Percentiles rank a stretch among this genome's conserved stretches.
Conservation (phyloP, 2,888 invertebrate genomes). For the Trichogramma evanescens region DNA sequence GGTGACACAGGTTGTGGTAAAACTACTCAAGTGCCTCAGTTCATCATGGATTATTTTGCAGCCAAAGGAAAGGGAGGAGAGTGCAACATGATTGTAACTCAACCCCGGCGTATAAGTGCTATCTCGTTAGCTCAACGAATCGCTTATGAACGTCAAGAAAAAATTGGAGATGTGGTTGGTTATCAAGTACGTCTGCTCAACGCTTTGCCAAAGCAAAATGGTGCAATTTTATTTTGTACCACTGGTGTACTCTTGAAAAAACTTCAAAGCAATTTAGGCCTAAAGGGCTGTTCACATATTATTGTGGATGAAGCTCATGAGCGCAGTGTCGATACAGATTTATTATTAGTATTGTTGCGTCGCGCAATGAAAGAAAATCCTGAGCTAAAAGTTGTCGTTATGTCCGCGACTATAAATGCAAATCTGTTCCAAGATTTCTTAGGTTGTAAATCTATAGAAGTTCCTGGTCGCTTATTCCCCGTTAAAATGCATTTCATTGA, state of each 20-base stretch:
- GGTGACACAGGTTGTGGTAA: conserved; percentile 72
- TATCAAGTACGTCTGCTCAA: conserved; percentile 60
- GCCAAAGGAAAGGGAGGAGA: conserved; percentile 42
- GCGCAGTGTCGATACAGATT: conserved; percentile 62
- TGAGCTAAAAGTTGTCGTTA: conserved; percentile 56
- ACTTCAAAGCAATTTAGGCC: conserved; percentile 45
- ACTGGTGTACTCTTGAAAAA: conserved; percentile 57
- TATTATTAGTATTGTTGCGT: conserved; percentile 57
- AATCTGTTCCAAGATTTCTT: conserved; percentile 57
- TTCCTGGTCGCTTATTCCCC: conserved; percentile 57
- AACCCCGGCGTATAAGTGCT: conserved; percentile 65
- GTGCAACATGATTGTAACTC: conserved; percentile 58
- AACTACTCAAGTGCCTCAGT: conserved; percentile 64
- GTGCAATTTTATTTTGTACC: conserved; percentile 63
- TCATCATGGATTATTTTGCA: conserved; percentile 52
- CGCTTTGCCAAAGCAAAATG: conserved; percentile 50
- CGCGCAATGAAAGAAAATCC: conserved; percentile 52
- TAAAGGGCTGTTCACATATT: conserved; percentile 59
- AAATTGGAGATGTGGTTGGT: conserved; percentile 60
- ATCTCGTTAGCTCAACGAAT: conserved; percentile 61
- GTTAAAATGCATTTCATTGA: conserved; percentile 57
- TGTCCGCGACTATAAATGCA: conserved; percentile 68
- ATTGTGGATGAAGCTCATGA: conserved; percentile 72
- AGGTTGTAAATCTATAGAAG: conserved; percentile 48
- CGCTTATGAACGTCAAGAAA: conserved; percentile 57